A percentile compares a stretch with the other conserved stretches of the same genome.
phyloP scores from a whole-genome alignment of 2,797 vertebrate genomes.

The Manis crassicaudata region DNA sequence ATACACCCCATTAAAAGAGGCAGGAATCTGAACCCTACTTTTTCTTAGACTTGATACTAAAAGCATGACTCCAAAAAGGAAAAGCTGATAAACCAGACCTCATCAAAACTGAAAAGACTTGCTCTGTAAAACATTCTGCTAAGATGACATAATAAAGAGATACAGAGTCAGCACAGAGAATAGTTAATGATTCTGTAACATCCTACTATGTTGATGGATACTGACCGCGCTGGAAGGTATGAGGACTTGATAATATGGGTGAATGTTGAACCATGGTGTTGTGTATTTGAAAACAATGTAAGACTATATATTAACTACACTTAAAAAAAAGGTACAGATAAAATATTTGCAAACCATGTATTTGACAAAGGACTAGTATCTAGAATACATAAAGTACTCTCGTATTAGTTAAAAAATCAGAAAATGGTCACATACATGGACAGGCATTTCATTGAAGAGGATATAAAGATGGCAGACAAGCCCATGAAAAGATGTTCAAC shows the following conservation, averaged over 20 bases:
- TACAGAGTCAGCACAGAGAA: neutral
- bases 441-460: neutral
- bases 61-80: neutral
- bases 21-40: neutral
- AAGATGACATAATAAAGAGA: neutral
- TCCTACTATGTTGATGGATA: too few species aligned
- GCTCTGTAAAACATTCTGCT: neutral
- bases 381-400: neutral
- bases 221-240: too few species aligned
- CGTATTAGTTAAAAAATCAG: neutral
- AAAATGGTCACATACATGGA: neutral
- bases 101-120: neutral
- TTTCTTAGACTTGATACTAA: neutral
- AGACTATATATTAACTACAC: too few species aligned
- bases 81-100: neutral
- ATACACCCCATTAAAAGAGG: neutral
- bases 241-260: too few species aligned
- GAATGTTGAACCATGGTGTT: too few species aligned
- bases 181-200: too few species aligned
- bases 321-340: neutral
- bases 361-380: neutral
- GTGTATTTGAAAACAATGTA: too few species aligned
- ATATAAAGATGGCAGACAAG: neutral
- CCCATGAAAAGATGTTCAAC: neutral
- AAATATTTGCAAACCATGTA: neutral